A percentile compares a stretch with the other conserved stretches of the same genome.
Conservation (phyloP, 2,888 invertebrate genomes). For the Scaptomyza reducta region DNA sequence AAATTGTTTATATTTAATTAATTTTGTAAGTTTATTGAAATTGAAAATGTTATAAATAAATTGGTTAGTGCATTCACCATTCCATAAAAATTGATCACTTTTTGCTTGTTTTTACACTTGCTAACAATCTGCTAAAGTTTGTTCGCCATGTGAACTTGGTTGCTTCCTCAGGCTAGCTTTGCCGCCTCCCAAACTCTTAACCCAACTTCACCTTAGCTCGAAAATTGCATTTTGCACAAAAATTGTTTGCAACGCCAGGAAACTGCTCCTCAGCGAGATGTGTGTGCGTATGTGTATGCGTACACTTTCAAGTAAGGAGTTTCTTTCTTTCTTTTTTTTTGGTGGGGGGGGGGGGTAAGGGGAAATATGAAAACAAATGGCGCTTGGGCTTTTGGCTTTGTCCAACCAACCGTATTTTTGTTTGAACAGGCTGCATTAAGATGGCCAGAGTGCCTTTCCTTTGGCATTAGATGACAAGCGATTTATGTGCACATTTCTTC, state of each 20-base stretch:
- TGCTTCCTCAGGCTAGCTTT: conserved; percentile 1
- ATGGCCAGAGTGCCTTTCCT: conserved; percentile 7
- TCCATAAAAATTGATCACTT: conserved; percentile 13
- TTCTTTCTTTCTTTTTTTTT: not conserved
- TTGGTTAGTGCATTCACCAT: conserved; percentile 9
- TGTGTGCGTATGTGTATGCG: not conserved
- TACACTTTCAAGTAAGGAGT: not conserved
- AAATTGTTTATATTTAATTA: too few relatives aligned
- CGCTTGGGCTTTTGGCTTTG: conserved; percentile 56
- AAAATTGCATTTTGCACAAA: conserved; percentile 74
- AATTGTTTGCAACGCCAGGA: conserved; percentile 54
- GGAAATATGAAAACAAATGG: conserved; percentile 76
- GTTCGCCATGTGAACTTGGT: conserved; percentile 35
- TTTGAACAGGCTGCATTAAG: conserved; percentile 31
- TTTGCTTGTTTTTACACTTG: conserved; percentile 34
- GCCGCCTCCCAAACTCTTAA: conserved; percentile 16
- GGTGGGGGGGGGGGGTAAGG: conserved; percentile 5
- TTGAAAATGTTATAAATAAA: not conserved
- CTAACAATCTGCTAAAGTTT: conserved; percentile 69
- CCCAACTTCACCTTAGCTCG: conserved; percentile 64
- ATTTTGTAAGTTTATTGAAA: too few relatives aligned
- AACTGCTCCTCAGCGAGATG: conserved; percentile 31
- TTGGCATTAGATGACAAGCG: conserved; percentile 13
- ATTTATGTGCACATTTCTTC: conserved; percentile 45
- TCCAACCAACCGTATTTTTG: conserved; percentile 45